Base-by-base conservation (phyloP, 2,113 vertebrate species). In the Arvicanthis niloticus region DNA sequence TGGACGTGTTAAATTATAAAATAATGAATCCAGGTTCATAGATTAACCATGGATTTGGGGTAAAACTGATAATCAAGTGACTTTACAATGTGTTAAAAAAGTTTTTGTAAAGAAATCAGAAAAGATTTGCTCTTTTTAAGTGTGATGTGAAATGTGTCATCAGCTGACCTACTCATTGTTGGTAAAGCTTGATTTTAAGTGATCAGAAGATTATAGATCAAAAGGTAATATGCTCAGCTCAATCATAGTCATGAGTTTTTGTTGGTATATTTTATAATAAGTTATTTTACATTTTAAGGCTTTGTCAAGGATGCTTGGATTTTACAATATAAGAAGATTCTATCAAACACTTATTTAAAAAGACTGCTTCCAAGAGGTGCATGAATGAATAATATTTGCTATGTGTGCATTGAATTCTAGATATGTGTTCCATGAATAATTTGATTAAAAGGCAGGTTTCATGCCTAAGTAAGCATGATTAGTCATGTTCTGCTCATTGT, bases 131-230 rank as follows among this genome's bases (percentile, higher is more conserved):
- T 53, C 42, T 95, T 78, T 17, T 37, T 34, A 48, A 87, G 40
- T 5, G n/a, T 91, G 2, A 4, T 88, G 7, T 34, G 2, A 80
- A 22, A 5, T 67, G 12, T 29, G 72, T 3, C 37, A 34, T 26
- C 80, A 40, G 4, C 10, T 22, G 19, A 62, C 76, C 40, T 80
- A 21, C 34, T 93, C 34, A 86, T 0, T 73, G 24, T 73, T 82
- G 80, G 48, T 51, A 78, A 31, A 94, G 8, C 12, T 94, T n/a
- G 89, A 40, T 84, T 95, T 88, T 92, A 94, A 96, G 90, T 90
- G 37, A 84, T 56, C 37, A 81, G 86, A 40, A 67, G 77, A 86
- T 62, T 48, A n/a, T 85, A 37, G 31, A 92, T 80, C 62, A 42
- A 87, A 95, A 91, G 31, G 5, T 45, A n/a, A 53, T 90, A 17